These are phyloP conservation scores for Channa striata DNA, from an alignment of 2,797 vertebrate genomes.

Conservation along the genomic window DNA sequence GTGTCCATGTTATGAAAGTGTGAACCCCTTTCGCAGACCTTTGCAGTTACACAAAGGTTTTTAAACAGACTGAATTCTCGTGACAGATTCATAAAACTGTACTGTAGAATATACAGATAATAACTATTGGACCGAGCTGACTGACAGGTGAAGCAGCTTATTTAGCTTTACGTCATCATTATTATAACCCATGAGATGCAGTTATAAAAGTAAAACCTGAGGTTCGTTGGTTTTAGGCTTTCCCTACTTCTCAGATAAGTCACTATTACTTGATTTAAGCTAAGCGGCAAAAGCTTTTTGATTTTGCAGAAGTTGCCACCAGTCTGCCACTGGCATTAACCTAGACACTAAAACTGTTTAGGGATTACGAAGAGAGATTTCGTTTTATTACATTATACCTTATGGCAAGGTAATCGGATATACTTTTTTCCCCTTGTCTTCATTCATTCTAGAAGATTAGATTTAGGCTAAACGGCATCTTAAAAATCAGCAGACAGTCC, in stretches of 20 bases:
- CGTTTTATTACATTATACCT: slow-evolving; percentile 46
- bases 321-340: slow-evolving; percentile 31
- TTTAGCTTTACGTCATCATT: slow-evolving; percentile 11
- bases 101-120: neutral
- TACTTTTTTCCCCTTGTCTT: slow-evolving; percentile 24
- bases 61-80: slow-evolving; percentile 13
- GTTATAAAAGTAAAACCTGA: slow-evolving; percentile 14
- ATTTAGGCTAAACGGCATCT: slow-evolving; percentile 42
- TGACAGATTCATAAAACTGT: too few species aligned
- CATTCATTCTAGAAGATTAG: slow-evolving; percentile 27
- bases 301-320: slow-evolving; percentile 16
- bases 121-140: neutral
- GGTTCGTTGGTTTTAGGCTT: slow-evolving; percentile 10
- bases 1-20: slow-evolving; percentile 3
- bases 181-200: neutral
- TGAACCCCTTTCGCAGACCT: slow-evolving; percentile 5
- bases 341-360: slow-evolving; percentile 17
- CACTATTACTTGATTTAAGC: slow-evolving; percentile 15
- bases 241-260: slow-evolving; percentile 17
- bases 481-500: slow-evolving; percentile 21
- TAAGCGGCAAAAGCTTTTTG: neutral
- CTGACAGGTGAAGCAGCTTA: neutral
- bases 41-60: neutral
- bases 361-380: slow-evolving; percentile 47
- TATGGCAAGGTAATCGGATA: slow-evolving; percentile 53